Base-by-base conservation (phyloP, 53 echinoderm and acorn worm genomes). In the Antedon mediterranea region DNA sequence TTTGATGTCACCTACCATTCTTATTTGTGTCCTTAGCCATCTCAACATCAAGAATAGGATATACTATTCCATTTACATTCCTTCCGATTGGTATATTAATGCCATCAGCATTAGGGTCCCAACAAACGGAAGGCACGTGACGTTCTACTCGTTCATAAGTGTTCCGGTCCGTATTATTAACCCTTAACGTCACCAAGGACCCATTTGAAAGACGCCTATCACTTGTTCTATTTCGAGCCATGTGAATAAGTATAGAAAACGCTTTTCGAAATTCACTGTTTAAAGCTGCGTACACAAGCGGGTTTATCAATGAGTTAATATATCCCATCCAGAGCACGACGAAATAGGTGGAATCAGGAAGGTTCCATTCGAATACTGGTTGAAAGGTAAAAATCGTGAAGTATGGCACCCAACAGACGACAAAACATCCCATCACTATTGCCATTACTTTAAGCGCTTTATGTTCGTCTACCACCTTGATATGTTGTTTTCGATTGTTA, bases 351-450 rank as follows among this genome's bases (percentile, higher is more conserved):
- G 29, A 7, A 43, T 80, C 78, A 11, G 33, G 43, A 0, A 84
- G 78, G 27, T 76, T n/a, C 87, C 90, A 85, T 0, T 80, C 44
- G 32, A 78, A 83, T 0, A 83, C 70, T 33, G 74, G 78, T 43
- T 73, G 30, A 79, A 93, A 93, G 26, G 93, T 93, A 75, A 93
- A 93, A 81, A 87, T 72, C 2, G 93, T 84, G 57, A 93, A 93
- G 83, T 93, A 93, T 14, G 93, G 93, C 15, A 93, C 93, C 93
- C 93, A 93, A 73, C 93, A 93, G 26, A 93, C 84, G n/a, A 93
- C 84, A 34, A 93, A 93, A 74, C 88, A 86, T 0, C 93, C 93
- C 84, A 93, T 88, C 0, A 93, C 90, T 23, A 93, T 86, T n/a
- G 93, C 93, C 71, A 93, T 90, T 34, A 93, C 90, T 72, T 93